Evolutionary conservation across 2,888 invertebrate species (phyloP).

Genomic region (Sphinx pinastri): DNA sequence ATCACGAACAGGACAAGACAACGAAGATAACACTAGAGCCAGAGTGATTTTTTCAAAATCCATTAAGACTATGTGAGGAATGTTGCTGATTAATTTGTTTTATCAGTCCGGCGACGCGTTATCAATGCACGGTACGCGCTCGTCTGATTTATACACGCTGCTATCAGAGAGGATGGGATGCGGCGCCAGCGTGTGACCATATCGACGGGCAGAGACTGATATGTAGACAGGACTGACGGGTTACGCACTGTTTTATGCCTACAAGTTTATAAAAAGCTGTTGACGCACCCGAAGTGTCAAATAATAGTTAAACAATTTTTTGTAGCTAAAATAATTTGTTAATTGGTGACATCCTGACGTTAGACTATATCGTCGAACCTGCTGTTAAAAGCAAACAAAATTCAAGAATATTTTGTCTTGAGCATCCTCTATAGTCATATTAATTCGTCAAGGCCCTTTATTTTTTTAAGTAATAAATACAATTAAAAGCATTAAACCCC

Average conservation of each 20-base stretch:
- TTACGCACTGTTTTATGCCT: slow-evolving; percentile 1
- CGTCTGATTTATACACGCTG: slow-evolving; percentile 55
- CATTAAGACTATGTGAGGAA: slow-evolving; percentile 56
- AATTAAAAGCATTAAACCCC: background rate
- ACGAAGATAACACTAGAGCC: background rate
- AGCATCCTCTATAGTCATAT: no score
- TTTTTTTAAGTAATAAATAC: background rate
- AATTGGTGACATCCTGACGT: no score
- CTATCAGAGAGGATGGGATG: slow-evolving; percentile 43
- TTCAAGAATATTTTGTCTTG: no score
- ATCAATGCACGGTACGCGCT: slow-evolving; percentile 51
- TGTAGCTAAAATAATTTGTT: no score
- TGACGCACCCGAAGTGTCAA: no score
- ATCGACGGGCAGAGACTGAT: slow-evolving; percentile 32
- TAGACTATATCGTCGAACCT: background rate
- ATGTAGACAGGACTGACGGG: slow-evolving; percentile 29
- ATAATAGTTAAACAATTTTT: no score
- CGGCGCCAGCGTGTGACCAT: slow-evolving; percentile 32
- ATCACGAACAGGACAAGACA: no score
- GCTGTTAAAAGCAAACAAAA: no score
- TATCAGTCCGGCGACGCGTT: slow-evolving; percentile 52
- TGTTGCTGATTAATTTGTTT: slow-evolving; percentile 62
- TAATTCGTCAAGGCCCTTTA: no score
- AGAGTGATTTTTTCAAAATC: slow-evolving; percentile 53
- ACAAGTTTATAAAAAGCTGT: background rate